Base-by-base conservation (phyloP, 2,888 invertebrate species). In the Liposcelis brunnea region DNA sequence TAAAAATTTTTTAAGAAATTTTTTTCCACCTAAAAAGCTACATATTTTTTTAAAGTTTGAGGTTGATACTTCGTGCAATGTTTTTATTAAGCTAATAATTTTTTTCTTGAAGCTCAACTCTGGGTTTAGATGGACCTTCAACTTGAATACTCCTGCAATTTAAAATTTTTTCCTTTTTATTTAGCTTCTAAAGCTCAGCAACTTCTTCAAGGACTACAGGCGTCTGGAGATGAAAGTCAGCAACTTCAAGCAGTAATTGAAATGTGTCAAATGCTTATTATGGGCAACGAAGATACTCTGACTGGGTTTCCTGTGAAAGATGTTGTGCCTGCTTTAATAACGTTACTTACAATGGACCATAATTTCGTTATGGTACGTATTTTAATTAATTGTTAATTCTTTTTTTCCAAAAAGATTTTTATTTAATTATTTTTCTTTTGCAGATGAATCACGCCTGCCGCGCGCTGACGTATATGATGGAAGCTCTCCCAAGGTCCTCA, bases 361-460 rank as follows among this genome's bases (percentile, higher is more conserved):
- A 98, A 98, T 68, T 97, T 97, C 68, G 97, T 97, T 65, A 93
- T 98, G 74, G 81, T 80, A 58, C 63, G 66, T n/a, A n/a, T 59
- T 16, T 40, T 33, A 37, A 38, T 11, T 11, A 43, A 16, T 21
- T n/a, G 7, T n/a, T 21, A n/a, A 14, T 36, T 19, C 18, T 19
- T 46, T 45, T 12, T 19, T 18, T 35, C 4, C 7, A 35, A 35
- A 35, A 14, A 36, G 42, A 8, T 34, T 42, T 14, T 42, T 49
- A 15, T 40, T 36, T 31, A 31, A 40, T 35, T 31, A 8, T 34
- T 48, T 48, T 49, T 47, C 47, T 50, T 43, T 56, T 58, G 34
- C 57, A 81, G 81, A 97, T 97, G 97, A 93, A 95, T 61, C 93
- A 97, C 63, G 95, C 97, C 0, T 95, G 95, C 59, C 82, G 98